Conservation (phyloP, 2,888 invertebrate species). For the Cataglyphis albicans region DNA sequence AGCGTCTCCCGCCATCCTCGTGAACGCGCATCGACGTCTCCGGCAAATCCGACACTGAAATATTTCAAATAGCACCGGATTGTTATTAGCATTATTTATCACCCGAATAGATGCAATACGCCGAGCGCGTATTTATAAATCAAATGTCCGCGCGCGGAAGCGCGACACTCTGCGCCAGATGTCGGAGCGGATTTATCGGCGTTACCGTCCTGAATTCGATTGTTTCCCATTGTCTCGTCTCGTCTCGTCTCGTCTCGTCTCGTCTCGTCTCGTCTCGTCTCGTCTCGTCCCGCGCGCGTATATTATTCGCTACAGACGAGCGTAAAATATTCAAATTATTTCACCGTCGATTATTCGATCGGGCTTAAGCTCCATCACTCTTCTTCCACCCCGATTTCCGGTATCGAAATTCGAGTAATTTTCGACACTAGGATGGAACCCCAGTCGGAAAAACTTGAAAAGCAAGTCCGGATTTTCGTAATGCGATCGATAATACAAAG, state of each 20-base stretch:
- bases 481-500: constrained; percentile 20
- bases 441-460: constrained; percentile 29
- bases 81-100: constrained; percentile 56
- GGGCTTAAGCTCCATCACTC: background rate
- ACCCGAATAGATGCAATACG: constrained; percentile 33
- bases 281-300: background rate
- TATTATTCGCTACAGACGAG: constrained; percentile 23
- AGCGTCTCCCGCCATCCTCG: constrained; percentile 10
- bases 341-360: constrained; percentile 28
- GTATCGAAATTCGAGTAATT: constrained; percentile 45
- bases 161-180: constrained; percentile 16
- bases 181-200: constrained; percentile 46
- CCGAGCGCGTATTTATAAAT: constrained; percentile 50
- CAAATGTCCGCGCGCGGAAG: constrained; percentile 41
- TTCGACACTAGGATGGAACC: background rate
- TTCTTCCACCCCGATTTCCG: background rate
- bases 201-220: constrained; percentile 43
- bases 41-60: constrained; percentile 51
- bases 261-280: background rate
- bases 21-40: constrained; percentile 17
- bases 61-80: constrained; percentile 39
- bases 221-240: constrained; percentile 19
- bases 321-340: constrained; percentile 50
- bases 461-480: constrained; percentile 36
- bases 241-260: background rate